Percentiles rank a stretch among this genome's conserved stretches.
phyloP scores from a whole-genome alignment of 1,140 invertebrate species.

The Drosophila mauritiana region DNA sequence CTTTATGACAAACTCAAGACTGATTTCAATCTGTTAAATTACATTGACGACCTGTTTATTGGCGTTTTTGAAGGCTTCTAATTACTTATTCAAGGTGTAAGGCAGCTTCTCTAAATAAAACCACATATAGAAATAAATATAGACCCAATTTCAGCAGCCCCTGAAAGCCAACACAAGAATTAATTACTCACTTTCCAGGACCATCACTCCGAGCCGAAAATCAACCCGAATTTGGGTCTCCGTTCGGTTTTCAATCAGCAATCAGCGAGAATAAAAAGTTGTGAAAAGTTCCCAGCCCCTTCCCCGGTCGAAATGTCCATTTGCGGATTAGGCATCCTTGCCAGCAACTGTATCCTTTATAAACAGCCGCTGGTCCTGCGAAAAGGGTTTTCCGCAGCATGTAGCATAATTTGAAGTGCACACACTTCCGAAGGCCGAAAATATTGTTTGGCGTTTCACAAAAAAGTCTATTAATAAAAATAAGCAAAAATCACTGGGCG shows the following conservation, averaged over 20 bases:
- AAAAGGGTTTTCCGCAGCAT: slow-evolving; percentile 20
- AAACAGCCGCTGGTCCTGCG: slow-evolving; percentile 69
- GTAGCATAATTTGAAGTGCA: slow-evolving; percentile 73
- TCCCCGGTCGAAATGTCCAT: slow-evolving; percentile 71
- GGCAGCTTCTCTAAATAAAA: slow-evolving; percentile 13
- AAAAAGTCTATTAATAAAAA: slow-evolving; percentile 81
- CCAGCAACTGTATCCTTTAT: slow-evolving; percentile 76
- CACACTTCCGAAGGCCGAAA: slow-evolving; percentile 58
- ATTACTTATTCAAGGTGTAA: slow-evolving; percentile 12
- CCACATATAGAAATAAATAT: slow-evolving; percentile 35
- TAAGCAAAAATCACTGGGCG: slow-evolving; percentile 55
- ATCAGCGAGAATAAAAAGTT: slow-evolving; percentile 46
- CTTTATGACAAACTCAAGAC: no score
- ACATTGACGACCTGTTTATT: background rate
- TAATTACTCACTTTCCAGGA: slow-evolving; percentile 42
- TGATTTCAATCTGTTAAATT: no score
- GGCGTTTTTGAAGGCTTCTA: slow-evolving; percentile 1
- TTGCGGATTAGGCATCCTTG: slow-evolving; percentile 74
- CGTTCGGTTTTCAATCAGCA: slow-evolving; percentile 41
- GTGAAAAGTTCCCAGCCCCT: slow-evolving; percentile 25
- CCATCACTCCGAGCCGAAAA: slow-evolving; percentile 22
- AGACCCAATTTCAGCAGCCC: slow-evolving; percentile 9
- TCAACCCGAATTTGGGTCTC: slow-evolving; percentile 22
- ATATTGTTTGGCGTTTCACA: slow-evolving; percentile 73
- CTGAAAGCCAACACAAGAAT: slow-evolving; percentile 42